phyloP scores from a whole-genome alignment of 1,140 invertebrate genomes.

The Reticulitermes speratus region DNA sequence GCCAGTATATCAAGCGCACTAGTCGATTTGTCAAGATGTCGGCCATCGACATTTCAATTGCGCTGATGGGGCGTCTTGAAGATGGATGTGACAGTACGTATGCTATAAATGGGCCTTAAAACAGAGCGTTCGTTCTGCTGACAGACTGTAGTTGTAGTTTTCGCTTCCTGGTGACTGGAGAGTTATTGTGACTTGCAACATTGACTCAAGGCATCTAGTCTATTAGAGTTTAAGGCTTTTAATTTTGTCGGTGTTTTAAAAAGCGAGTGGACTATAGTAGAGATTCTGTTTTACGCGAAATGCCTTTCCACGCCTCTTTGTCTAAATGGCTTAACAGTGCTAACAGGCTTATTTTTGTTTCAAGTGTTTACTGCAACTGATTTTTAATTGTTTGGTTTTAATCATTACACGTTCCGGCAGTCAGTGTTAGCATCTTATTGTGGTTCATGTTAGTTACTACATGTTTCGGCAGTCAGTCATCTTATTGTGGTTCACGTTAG shows the following conservation, averaged over 20 bases:
- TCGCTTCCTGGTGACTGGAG: not conserved
- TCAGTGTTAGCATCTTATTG: too few relatives aligned
- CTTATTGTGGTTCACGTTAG: too few relatives aligned
- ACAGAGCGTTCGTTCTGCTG: not conserved
- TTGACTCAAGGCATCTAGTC: not conserved
- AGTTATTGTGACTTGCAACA: not conserved
- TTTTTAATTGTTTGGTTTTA: too few relatives aligned
- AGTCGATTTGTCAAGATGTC: conserved; percentile 1
- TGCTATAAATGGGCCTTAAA: not conserved
- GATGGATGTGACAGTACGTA: not conserved
- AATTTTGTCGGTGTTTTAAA: not conserved
- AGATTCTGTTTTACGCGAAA: not conserved
- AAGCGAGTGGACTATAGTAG: too few relatives aligned
- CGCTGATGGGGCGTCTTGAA: not conserved
- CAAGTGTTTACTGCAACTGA: too few relatives aligned
- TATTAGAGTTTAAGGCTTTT: not conserved
- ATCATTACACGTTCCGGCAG: too few relatives aligned
- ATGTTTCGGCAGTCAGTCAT: too few relatives aligned
- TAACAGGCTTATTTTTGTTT: not conserved
- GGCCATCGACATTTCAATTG: not conserved
- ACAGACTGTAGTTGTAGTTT: not conserved
- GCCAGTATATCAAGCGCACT: too few relatives aligned
- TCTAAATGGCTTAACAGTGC: not conserved
- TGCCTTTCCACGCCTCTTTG: not conserved
- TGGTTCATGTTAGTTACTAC: too few relatives aligned